These are phyloP conservation scores for Phenganax stokvisi DNA, from an alignment of 92 coral and sea anemone species.

Conservation along the genomic window DNA sequence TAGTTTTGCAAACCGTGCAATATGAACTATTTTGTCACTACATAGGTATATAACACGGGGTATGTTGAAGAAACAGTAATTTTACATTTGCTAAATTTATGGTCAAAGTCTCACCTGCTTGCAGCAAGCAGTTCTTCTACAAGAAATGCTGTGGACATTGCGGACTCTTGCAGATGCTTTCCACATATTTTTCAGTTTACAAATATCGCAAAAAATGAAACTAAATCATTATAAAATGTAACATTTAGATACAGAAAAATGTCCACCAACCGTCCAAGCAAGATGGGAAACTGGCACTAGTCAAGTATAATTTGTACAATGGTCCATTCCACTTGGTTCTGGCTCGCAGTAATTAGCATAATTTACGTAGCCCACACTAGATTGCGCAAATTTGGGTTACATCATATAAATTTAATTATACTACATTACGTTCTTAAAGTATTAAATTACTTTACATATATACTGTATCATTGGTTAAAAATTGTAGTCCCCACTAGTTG, in stretches of 20 bases:
- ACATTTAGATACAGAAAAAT: background rate
- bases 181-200: slow-evolving; percentile 20
- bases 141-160: background rate
- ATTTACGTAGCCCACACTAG: background rate
- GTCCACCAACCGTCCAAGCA: background rate
- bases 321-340: no score
- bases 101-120: background rate
- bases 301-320: no score
- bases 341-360: background rate
- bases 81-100: no score
- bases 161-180: slow-evolving; percentile 26
- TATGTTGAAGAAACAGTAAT: background rate
- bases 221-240: background rate
- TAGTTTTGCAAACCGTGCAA: no score
- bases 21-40: background rate
- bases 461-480: background rate
- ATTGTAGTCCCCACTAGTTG: background rate
- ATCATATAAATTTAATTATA: background rate
- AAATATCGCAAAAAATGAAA: background rate
- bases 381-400: background rate
- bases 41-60: background rate
- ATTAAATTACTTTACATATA: no score
- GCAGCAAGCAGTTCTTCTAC: background rate
- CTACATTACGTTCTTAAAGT: background rate
- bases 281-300: background rate